These are phyloP conservation scores for Fissipunctia ypsillon DNA, from an alignment of 2,888 invertebrate genomes.

Conservation along the genomic window DNA sequence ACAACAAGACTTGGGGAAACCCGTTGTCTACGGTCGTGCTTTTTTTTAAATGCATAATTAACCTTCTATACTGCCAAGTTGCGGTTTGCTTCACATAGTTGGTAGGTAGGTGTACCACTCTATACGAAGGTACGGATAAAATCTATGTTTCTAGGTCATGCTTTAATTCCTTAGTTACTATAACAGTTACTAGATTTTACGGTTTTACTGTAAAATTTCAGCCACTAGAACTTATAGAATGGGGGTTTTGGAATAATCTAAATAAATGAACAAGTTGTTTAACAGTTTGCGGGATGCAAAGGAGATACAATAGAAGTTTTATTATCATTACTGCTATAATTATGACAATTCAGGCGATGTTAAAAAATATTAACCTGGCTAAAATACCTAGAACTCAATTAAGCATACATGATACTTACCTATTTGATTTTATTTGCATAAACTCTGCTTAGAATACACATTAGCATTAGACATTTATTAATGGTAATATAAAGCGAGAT, in stretches of 20 bases:
- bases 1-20: conserved; percentile 51
- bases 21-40: conserved; percentile 17
- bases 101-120: not conserved
- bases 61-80: conserved; percentile 40
- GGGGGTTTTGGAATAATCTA: not conserved
- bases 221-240: not conserved
- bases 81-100: conserved; percentile 36
- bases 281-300: too few species aligned
- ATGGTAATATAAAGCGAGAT: not conserved
- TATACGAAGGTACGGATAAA: conserved; percentile 12
- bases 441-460: too few species aligned
- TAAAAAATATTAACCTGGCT: not conserved
- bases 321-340: not conserved
- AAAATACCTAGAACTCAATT: not conserved
- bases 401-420: not conserved
- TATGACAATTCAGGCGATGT: not conserved
- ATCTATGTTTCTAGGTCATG: conserved; percentile 26
- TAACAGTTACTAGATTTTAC: not conserved
- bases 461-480: conserved; percentile 5
- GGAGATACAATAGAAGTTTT: too few species aligned
- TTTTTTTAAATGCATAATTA: conserved; percentile 44
- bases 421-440: not conserved
- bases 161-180: not conserved
- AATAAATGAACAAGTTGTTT: not conserved
- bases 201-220: not conserved